Conservation (phyloP, 1,140 invertebrate species). For the Augochlora pura region DNA sequence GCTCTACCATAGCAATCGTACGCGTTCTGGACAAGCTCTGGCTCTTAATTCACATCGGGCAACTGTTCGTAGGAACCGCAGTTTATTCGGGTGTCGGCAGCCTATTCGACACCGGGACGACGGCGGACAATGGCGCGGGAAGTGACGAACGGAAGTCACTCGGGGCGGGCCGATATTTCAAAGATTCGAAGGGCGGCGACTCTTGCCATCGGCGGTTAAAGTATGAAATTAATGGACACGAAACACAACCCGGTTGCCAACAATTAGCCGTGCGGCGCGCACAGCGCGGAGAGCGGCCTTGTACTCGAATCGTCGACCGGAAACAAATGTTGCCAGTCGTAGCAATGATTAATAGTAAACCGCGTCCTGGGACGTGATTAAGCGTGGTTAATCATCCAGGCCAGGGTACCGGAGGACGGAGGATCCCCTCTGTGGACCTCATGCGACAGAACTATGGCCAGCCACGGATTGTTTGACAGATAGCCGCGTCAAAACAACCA, state of each 20-base stretch:
- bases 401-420: not conserved
- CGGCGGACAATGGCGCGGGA: too few species aligned
- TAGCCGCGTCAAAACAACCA: constrained; percentile 62
- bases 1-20: too few species aligned
- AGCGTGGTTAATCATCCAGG: constrained; percentile 50
- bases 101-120: too few species aligned
- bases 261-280: not conserved
- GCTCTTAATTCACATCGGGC: too few species aligned
- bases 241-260: not conserved
- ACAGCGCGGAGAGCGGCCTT: not conserved
- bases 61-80: too few species aligned
- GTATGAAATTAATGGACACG: not conserved
- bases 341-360: constrained; percentile 42
- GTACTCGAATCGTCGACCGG: not conserved
- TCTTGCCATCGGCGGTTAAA: not conserved
- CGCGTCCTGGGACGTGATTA: constrained; percentile 19
- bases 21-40: too few species aligned
- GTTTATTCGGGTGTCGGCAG: too few species aligned
- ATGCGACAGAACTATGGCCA: constrained; percentile 56
- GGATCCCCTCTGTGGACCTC: constrained; percentile 26
- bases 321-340: constrained; percentile 32
- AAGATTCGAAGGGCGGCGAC: not conserved
- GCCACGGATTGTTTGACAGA: constrained; percentile 63
- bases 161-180: too few species aligned
- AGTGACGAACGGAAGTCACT: too few species aligned